Evolutionary conservation across 37 sponge, comb jelly and placozoan genomes (phyloP).

Genomic region (Cliona cf. orientalis): DNA sequence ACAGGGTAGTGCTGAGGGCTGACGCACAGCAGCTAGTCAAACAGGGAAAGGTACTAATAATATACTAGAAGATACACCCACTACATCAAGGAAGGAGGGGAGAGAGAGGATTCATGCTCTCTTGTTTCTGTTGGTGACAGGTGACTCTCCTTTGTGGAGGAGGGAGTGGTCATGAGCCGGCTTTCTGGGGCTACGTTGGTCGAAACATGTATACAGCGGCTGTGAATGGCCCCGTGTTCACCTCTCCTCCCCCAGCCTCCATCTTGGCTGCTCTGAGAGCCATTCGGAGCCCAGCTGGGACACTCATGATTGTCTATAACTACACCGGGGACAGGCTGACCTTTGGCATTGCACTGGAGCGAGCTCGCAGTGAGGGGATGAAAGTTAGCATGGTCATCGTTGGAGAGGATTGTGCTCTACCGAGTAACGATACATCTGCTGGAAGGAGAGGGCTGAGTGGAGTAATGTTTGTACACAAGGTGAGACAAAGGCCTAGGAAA

Average conservation of each 20-base stretch:
- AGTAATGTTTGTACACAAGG: constrained; percentile 84
- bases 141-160: constrained; percentile 91
- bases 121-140: not conserved
- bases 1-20: constrained; percentile 72
- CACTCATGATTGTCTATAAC: constrained; percentile 86
- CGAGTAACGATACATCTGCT: constrained; percentile 33
- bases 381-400: constrained; percentile 84
- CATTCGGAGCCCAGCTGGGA: constrained; percentile 70
- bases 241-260: constrained; percentile 79
- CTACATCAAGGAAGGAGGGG: too few species aligned
- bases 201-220: constrained; percentile 87
- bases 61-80: too few species aligned
- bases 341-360: constrained; percentile 89
- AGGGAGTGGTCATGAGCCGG: constrained; percentile 95
- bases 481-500: constrained; percentile 12
- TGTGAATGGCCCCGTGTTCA: constrained; percentile 87
- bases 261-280: constrained; percentile 73
- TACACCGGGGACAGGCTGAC: constrained; percentile 94
- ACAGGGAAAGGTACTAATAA: constrained; percentile 34
- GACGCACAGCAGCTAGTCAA: constrained; percentile 41
- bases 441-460: constrained; percentile 91
- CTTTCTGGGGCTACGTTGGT: constrained; percentile 87
- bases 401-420: constrained; percentile 84
- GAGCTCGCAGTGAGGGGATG: constrained; percentile 76
- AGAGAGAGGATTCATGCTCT: not conserved